Conservation (phyloP, 1,140 invertebrate species). For the Drosophila pseudoobscura region DNA sequence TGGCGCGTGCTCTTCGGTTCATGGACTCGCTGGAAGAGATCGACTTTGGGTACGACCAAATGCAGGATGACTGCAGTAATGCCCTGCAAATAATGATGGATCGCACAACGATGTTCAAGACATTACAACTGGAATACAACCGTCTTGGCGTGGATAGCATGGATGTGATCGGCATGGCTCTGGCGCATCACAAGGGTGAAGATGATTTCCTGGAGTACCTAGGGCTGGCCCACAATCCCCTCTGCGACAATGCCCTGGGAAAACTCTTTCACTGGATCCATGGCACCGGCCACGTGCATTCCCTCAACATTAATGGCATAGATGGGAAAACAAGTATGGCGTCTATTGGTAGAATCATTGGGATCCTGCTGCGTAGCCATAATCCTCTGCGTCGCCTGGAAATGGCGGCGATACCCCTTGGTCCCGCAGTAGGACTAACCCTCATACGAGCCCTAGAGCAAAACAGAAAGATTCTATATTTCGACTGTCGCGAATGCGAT, state of each 20-base stretch:
- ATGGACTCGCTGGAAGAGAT: conserved; percentile 42
- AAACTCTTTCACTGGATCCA: conserved; percentile 16
- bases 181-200: neutral
- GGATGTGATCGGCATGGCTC: conserved; percentile 5
- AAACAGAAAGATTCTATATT: conserved; percentile 28
- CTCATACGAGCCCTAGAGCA: conserved; percentile 38
- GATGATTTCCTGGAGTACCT: conserved; percentile 40
- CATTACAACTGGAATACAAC: conserved; percentile 57
- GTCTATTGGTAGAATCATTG: conserved; percentile 1
- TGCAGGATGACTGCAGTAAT: conserved; percentile 48
- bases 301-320: conserved; percentile 33
- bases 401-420: conserved; percentile 44
- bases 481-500: conserved; percentile 61
- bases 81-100: conserved; percentile 31
- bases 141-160: conserved; percentile 22
- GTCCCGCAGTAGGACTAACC: neutral
- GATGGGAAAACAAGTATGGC: neutral
- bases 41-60: conserved; percentile 52
- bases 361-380: conserved; percentile 37
- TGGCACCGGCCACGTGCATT: conserved; percentile 29
- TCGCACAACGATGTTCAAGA: conserved; percentile 13
- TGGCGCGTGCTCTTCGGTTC: conserved; percentile 26
- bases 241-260: conserved; percentile 26
- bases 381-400: conserved; percentile 37
- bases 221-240: conserved; percentile 52